phyloP scores from a whole-genome alignment of 1,140 invertebrate species.

The Drosophila trapezifrons region DNA sequence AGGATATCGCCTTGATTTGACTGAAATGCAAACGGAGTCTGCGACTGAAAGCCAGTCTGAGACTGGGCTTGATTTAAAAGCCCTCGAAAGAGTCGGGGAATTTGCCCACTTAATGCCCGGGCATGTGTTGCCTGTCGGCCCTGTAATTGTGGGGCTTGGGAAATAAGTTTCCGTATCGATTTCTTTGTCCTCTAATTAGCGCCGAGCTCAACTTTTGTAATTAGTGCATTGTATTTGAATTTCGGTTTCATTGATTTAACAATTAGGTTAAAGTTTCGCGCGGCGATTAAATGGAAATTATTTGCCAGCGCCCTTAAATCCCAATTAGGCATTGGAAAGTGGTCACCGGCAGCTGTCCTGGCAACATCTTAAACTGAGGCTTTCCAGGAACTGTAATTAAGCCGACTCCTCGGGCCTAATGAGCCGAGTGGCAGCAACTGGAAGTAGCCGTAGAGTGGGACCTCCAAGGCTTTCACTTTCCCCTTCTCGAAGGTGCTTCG shows the following conservation, averaged over 20 bases:
- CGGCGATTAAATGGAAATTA: conserved; percentile 49
- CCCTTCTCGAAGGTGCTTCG: too few relatives aligned
- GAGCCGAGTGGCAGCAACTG: conserved; percentile 14
- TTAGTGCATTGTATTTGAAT: conserved; percentile 59
- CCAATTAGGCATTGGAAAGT: conserved; percentile 51
- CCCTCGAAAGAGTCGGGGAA: conserved; percentile 35
- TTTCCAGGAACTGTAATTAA: conserved; percentile 44
- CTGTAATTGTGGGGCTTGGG: background rate
- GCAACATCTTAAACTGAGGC: conserved; percentile 43
- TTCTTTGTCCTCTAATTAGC: conserved; percentile 51
- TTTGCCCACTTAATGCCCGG: conserved; percentile 27
- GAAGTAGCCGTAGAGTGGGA: background rate
- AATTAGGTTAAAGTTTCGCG: conserved; percentile 58
- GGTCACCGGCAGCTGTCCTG: conserved; percentile 35
- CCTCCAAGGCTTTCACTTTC: background rate
- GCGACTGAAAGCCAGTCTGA: conserved; percentile 20
- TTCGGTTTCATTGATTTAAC: conserved; percentile 74
- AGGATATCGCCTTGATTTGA: conserved; percentile 42
- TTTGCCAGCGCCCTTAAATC: conserved; percentile 35
- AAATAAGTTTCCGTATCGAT: conserved; percentile 32
- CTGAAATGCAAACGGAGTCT: conserved; percentile 22
- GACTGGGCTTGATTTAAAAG: conserved; percentile 42
- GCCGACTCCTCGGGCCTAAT: conserved; percentile 26
- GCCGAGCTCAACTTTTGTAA: conserved; percentile 59
- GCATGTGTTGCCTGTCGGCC: conserved; percentile 6